Evolutionary conservation across 92 coral and sea anemone species (phyloP).

Genomic region (Porites evermanni): DNA sequence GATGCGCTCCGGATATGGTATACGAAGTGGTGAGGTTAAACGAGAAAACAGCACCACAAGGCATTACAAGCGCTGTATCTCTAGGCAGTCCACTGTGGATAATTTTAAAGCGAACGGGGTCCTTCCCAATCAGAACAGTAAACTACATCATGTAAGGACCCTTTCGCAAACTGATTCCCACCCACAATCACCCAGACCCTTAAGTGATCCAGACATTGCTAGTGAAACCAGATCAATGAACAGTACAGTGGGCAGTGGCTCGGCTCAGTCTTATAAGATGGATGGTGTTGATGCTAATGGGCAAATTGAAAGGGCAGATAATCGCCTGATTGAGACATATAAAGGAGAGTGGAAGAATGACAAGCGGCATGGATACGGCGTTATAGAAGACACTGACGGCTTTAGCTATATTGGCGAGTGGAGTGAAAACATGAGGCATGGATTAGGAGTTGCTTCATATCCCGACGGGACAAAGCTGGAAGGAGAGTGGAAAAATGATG

Average conservation of each 20-base stretch:
- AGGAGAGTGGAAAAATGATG: slow-evolving; percentile 87
- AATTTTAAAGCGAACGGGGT: slow-evolving; percentile 84
- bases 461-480: slow-evolving; percentile 81
- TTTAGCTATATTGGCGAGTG: slow-evolving; percentile 84
- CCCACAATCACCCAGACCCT: slow-evolving; percentile 60
- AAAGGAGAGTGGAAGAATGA: slow-evolving; percentile 92
- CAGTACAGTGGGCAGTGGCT: slow-evolving; percentile 75
- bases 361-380: slow-evolving; percentile 89
- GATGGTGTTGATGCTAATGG: slow-evolving; percentile 54
- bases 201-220: slow-evolving; percentile 62
- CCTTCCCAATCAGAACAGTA: slow-evolving; percentile 57
- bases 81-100: slow-evolving; percentile 85
- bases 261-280: slow-evolving; percentile 66
- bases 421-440: slow-evolving; percentile 90
- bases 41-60: slow-evolving; percentile 66
- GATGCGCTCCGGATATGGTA: slow-evolving; percentile 88
- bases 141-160: slow-evolving; percentile 36
- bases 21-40: slow-evolving; percentile 77
- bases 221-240: slow-evolving; percentile 71
- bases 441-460: slow-evolving; percentile 76
- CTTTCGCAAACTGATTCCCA: slow-evolving; percentile 41
- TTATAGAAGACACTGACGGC: slow-evolving; percentile 74
- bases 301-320: slow-evolving; percentile 42
- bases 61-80: slow-evolving; percentile 77
- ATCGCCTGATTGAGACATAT: slow-evolving; percentile 67